A percentile compares a stretch with the other conserved stretches of the same genome.
These are phyloP conservation scores for Chrysemys picta DNA, from an alignment of 2,113 vertebrate species.

Conservation along the genomic window DNA sequence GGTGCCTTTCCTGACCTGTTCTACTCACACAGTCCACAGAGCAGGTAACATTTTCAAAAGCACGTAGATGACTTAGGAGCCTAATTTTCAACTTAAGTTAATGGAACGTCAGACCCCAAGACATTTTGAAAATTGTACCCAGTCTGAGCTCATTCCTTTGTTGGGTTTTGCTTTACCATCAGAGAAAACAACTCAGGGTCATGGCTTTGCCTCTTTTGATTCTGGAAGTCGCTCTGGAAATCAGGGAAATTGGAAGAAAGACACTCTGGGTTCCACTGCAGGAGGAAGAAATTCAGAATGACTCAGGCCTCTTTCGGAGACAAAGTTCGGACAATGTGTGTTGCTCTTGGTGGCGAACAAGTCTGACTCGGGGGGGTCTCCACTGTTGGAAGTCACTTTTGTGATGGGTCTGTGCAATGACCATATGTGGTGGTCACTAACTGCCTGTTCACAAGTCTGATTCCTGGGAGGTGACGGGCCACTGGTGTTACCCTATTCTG, in stretches of 20 bases:
- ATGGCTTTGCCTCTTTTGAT: not conserved
- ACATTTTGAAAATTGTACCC: not conserved
- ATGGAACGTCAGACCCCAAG: fast-evolving
- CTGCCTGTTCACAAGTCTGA: not conserved
- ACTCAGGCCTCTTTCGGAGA: not conserved
- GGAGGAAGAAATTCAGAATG: not conserved
- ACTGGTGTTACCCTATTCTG: not conserved
- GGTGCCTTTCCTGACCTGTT: not conserved
- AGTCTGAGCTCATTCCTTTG: not conserved
- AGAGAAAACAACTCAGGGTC: not conserved
- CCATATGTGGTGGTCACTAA: not conserved
- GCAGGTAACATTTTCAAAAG: not conserved
- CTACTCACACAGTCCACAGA: too few species aligned
- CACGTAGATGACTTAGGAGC: not conserved
- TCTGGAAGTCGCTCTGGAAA: not conserved
- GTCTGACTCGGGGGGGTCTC: not conserved
- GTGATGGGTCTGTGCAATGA: not conserved
- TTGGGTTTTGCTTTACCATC: fast-evolving
- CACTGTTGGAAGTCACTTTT: not conserved
- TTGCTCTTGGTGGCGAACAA: not conserved
- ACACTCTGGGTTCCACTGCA: not conserved
- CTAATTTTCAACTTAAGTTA: not conserved
- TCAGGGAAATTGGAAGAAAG: not conserved
- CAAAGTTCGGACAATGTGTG: not conserved
- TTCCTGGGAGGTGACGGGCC: not conserved